Percentiles rank a stretch among this genome's conserved stretches.
These are phyloP conservation scores for Teleogryllus oceanicus DNA, from an alignment of 2,888 invertebrate species.

Conservation along the genomic window DNA sequence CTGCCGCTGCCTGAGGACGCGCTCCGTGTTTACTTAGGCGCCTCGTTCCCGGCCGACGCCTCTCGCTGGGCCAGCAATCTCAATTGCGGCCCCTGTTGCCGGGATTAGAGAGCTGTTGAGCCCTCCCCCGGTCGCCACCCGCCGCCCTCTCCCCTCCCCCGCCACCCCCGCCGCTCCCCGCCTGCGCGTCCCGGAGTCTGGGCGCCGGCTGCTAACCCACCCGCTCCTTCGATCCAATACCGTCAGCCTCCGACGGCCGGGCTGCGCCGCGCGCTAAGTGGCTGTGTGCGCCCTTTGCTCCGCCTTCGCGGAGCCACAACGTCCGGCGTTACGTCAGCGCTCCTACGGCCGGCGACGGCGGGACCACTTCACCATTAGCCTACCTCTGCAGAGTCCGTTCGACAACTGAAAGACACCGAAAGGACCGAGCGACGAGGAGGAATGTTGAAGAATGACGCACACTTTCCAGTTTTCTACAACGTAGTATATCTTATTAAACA, in stretches of 20 bases:
- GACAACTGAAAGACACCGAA: no score
- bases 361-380: no score
- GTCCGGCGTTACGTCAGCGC: no score
- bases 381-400: no score
- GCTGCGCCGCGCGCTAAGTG: not conserved
- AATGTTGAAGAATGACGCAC: no score
- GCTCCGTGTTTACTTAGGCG: constrained; percentile 4
- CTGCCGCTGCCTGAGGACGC: no score
- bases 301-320: not conserved
- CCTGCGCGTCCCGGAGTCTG: not conserved
- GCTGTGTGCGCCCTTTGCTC: not conserved
- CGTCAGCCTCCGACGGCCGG: not conserved
- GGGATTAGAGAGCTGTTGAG: constrained; percentile 9
- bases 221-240: not conserved
- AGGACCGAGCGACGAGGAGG: no score
- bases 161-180: not conserved
- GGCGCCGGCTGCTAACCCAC: not conserved
- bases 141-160: not conserved
- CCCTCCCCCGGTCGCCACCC: not conserved
- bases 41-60: constrained; percentile 6
- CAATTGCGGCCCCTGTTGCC: constrained; percentile 18
- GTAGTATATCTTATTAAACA: no score
- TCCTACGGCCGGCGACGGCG: no score
- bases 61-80: constrained; percentile 18
- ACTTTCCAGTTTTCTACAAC: no score